Conservation (phyloP, 2,113 vertebrate genomes). For the Romanogobio albipinnatus region DNA sequence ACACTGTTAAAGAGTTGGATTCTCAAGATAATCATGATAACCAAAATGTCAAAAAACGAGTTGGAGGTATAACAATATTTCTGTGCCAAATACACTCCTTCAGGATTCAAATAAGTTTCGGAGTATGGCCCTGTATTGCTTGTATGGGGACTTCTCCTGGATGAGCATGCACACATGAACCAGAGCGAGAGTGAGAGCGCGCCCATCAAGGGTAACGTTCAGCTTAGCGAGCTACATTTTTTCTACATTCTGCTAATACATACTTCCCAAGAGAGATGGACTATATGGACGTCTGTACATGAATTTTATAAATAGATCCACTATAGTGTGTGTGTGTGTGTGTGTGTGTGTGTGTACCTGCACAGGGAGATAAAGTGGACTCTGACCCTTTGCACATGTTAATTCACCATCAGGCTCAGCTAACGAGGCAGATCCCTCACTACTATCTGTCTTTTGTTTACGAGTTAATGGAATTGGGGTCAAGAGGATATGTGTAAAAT, state of each 20-base stretch:
- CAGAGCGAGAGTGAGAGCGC: too few species aligned
- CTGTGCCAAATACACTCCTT: too few species aligned
- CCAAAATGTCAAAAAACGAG: too few species aligned
- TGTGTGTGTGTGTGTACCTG: slow-evolving; percentile 9
- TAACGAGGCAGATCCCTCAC: slow-evolving; percentile 76
- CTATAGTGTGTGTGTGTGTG: background rate
- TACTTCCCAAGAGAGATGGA: background rate
- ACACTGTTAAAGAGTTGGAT: too few species aligned
- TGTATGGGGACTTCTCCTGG: too few species aligned
- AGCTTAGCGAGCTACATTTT: too few species aligned
- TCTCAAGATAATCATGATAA: too few species aligned
- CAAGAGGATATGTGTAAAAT: slow-evolving; percentile 69
- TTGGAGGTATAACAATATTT: too few species aligned
- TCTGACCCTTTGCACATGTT: slow-evolving; percentile 77
- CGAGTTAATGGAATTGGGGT: slow-evolving; percentile 81
- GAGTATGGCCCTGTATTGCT: too few species aligned
- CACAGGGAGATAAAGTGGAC: slow-evolving; percentile 76
- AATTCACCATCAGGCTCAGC: slow-evolving; percentile 68
- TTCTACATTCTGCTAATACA: background rate
- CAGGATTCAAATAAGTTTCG: too few species aligned
- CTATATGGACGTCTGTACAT: background rate
- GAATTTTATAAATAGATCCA: slow-evolving; percentile 25
- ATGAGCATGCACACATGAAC: too few species aligned
- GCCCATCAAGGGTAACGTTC: too few species aligned
- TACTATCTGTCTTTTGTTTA: slow-evolving; percentile 73